A percentile compares a stretch with the other conserved stretches of the same genome.
Conservation (phyloP, 2,113 vertebrate genomes). For the Alexandromys fortis region DNA sequence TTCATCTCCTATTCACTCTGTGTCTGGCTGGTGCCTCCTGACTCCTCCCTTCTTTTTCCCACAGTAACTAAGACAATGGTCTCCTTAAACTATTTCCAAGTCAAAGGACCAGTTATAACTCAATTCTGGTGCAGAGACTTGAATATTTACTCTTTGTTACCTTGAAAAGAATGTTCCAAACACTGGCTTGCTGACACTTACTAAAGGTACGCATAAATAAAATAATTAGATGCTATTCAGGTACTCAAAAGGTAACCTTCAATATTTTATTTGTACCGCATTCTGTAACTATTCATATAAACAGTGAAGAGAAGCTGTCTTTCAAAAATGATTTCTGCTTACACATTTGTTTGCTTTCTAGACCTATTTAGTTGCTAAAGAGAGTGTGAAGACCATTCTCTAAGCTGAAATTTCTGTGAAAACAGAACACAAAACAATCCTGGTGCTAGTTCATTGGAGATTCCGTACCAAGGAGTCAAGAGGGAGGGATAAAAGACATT, state of each 20-base stretch:
- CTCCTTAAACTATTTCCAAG: constrained; percentile 37
- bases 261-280: neutral
- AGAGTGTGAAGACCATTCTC: neutral
- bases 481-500: neutral
- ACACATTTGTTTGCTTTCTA: constrained; percentile 29
- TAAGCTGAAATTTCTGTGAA: constrained; percentile 11
- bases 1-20: too few relatives aligned
- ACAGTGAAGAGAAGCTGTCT: neutral
- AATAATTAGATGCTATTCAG: neutral
- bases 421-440: constrained; percentile 19
- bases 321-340: constrained; percentile 40
- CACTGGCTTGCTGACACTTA: neutral
- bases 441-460: constrained; percentile 4
- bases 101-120: constrained; percentile 14
- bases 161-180: constrained; percentile 35
- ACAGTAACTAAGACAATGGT: neutral
- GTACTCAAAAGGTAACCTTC: constrained; percentile 16
- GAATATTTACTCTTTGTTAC: neutral
- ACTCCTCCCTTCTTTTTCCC: too few relatives aligned
- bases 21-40: too few relatives aligned
- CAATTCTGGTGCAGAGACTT: constrained; percentile 11
- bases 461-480: neutral
- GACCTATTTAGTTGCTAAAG: neutral
- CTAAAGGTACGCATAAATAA: constrained; percentile 36
- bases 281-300: constrained; percentile 28